Evolutionary conservation across 2,113 vertebrate species (phyloP).

Genomic region (Nibea coibor): DNA sequence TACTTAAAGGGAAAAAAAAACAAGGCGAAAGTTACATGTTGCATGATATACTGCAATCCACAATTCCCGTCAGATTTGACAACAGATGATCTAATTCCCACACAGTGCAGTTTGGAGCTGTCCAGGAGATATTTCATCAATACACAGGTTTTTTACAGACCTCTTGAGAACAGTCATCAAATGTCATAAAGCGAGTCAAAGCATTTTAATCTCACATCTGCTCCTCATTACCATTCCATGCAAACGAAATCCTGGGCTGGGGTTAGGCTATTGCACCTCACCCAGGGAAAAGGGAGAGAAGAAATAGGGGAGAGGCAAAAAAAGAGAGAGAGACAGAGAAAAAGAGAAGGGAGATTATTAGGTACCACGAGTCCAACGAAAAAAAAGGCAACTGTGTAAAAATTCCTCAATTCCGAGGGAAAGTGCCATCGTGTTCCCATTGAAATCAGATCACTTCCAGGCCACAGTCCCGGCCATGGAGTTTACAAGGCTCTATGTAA

Average conservation of each 20-base stretch:
- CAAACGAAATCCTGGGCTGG: conserved; percentile 72
- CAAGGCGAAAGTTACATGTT: conserved; percentile 46
- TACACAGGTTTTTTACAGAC: conserved; percentile 78
- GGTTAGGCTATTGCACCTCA: conserved; percentile 70
- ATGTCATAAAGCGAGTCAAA: conserved; percentile 82
- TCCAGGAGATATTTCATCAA: conserved; percentile 80
- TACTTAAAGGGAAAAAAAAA: conserved; percentile 29
- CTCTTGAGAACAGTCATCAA: conserved; percentile 81
- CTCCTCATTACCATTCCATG: conserved; percentile 82
- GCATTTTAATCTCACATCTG: conserved; percentile 87
- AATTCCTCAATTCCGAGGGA: conserved; percentile 49
- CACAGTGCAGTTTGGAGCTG: conserved; percentile 52
- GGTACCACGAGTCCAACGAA: conserved; percentile 44
- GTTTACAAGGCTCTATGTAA: conserved; percentile 50
- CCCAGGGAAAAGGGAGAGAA: conserved; percentile 51
- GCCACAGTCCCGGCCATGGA: conserved; percentile 26
- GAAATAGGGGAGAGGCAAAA: conserved; percentile 40
- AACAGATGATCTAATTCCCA: conserved; percentile 78
- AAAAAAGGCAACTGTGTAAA: conserved; percentile 41
- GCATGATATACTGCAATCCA: conserved; percentile 44
- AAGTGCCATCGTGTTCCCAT: conserved; percentile 58
- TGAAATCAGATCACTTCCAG: conserved; percentile 63
- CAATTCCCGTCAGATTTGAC: conserved; percentile 57
- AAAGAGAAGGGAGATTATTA: conserved; percentile 45
- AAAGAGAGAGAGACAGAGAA: background rate